These are phyloP conservation scores for Paramormyrops hopkinsi DNA, from an alignment of 2,797 vertebrate species.

Conservation along the genomic window DNA sequence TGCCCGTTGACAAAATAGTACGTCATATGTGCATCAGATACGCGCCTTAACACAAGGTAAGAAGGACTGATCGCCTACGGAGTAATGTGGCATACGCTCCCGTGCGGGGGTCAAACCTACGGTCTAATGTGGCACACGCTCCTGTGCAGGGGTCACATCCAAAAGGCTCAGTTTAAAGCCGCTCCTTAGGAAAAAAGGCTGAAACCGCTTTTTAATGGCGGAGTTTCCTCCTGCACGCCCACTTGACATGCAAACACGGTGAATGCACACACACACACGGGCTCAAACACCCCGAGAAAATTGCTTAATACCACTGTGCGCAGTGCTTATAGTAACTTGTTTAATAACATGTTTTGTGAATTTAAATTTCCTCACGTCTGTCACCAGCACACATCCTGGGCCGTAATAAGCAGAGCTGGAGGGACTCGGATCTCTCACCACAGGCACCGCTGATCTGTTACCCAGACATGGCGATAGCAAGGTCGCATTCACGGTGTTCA, in stretches of 20 bases:
- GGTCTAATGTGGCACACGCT: no score
- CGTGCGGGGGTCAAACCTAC: no score
- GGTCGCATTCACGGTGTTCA: not conserved
- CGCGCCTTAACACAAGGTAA: not conserved
- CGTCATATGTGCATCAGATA: not conserved
- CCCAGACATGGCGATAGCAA: not conserved
- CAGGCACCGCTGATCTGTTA: not conserved
- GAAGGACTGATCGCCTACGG: not conserved
- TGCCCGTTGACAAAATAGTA: not conserved
- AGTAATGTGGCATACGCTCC: not conserved
- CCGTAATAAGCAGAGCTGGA: not conserved
- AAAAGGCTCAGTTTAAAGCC: not conserved
- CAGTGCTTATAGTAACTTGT: not conserved
- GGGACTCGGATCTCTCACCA: not conserved
- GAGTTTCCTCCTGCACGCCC: not conserved
- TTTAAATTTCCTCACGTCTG: not conserved
- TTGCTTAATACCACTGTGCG: not conserved
- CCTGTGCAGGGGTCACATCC: not conserved
- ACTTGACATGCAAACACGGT: not conserved
- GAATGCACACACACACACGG: not conserved
- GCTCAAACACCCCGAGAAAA: not conserved
- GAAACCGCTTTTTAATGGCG: not conserved
- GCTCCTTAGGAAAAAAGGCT: not conserved
- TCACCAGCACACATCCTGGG: not conserved
- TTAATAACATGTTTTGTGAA: not conserved